phyloP scores from a whole-genome alignment of 2,113 vertebrate species.

The Mormoops blainvillei region DNA sequence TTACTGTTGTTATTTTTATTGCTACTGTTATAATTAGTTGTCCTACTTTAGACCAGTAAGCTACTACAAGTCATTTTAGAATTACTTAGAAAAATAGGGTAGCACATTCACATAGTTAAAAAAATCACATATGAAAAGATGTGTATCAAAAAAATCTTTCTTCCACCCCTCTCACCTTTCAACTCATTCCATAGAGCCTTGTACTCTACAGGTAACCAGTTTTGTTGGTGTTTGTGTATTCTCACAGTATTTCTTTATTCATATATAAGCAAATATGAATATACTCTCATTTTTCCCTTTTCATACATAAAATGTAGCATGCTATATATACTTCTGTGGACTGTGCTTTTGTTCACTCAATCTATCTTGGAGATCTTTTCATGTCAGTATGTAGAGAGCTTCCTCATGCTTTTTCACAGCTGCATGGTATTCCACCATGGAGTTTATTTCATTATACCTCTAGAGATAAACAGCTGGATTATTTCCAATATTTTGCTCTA shows the following conservation, averaged over 20 bases:
- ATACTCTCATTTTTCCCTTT: neutral
- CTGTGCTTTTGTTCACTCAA: neutral
- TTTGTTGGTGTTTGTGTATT: neutral
- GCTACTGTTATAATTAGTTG: neutral
- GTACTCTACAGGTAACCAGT: neutral
- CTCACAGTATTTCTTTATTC: neutral
- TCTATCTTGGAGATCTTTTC: neutral
- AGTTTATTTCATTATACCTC: neutral
- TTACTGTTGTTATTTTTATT: neutral
- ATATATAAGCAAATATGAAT: neutral
- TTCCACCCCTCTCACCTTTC: neutral
- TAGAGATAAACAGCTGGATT: neutral
- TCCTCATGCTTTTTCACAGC: neutral
- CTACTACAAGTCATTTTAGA: neutral
- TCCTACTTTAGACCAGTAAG: neutral
- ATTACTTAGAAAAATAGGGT: neutral
- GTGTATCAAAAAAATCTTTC: neutral
- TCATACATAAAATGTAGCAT: neutral
- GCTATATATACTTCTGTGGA: neutral
- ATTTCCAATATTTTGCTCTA: neutral
- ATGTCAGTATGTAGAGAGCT: neutral
- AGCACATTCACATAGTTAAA: neutral
- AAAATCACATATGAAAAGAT: neutral
- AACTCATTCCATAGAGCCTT: neutral
- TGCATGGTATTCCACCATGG: neutral